Conservation (phyloP, 2,888 invertebrate genomes). For the Oxytorus armatus region DNA sequence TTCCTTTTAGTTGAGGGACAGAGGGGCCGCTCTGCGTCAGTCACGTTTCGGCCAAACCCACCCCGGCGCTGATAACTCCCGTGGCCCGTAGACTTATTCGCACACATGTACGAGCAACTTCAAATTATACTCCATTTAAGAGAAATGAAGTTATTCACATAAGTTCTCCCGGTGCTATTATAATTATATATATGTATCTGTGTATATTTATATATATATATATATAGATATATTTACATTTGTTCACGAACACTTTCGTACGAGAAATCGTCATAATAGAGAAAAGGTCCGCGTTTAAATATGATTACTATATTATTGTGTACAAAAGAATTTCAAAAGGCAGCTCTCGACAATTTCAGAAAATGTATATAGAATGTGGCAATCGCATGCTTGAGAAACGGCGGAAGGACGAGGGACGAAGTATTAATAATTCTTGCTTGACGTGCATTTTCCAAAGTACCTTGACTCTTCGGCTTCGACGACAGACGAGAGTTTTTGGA, state of each 20-base stretch:
- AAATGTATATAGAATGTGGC: slow-evolving; percentile 2
- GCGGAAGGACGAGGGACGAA: background rate
- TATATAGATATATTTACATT: slow-evolving; percentile 13
- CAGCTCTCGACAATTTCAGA: slow-evolving; percentile 9
- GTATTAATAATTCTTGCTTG: slow-evolving; percentile 14
- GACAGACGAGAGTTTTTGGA: slow-evolving; percentile 30
- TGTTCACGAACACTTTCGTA: slow-evolving; percentile 33
- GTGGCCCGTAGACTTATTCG: slow-evolving; percentile 16
- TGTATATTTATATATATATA: slow-evolving; percentile 26
- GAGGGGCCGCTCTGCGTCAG: slow-evolving; percentile 48
- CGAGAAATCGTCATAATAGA: slow-evolving; percentile 45
- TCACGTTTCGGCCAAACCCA: slow-evolving; percentile 66
- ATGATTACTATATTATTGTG: slow-evolving; percentile 59
- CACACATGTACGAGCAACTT: slow-evolving; percentile 20
- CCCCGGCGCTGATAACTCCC: slow-evolving; percentile 62
- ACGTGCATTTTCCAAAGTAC: slow-evolving; percentile 18
- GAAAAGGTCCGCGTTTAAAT: slow-evolving; percentile 47
- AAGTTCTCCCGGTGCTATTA: slow-evolving; percentile 41
- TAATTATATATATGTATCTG: slow-evolving; percentile 20
- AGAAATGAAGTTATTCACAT: slow-evolving; percentile 64
- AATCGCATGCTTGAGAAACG: background rate
- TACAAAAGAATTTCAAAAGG: slow-evolving; percentile 21
- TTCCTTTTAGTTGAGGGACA: slow-evolving; percentile 54
- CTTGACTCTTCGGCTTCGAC: background rate
- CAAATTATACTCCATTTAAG: slow-evolving; percentile 63